Conservation (phyloP, 2,888 invertebrate genomes). For the Drosophila diplacantha region DNA sequence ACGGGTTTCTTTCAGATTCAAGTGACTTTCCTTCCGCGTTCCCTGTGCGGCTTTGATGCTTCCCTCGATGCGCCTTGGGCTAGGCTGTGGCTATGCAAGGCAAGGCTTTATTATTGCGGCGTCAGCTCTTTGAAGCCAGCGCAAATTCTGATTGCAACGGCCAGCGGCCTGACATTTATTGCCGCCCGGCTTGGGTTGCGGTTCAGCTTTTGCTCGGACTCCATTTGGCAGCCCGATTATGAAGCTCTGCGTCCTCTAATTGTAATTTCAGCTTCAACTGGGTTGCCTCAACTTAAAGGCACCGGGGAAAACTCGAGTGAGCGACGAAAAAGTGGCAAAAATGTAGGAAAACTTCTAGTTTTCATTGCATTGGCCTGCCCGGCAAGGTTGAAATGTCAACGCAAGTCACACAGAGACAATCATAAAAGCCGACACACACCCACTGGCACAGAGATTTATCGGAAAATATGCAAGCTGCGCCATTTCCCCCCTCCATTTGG, state of each 20-base stretch:
- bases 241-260: conserved; percentile 20
- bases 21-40: background rate
- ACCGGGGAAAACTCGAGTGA: background rate
- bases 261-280: conserved; percentile 18
- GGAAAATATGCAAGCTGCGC: conserved; percentile 26
- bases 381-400: conserved; percentile 43
- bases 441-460: conserved; percentile 26
- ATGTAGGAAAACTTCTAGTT: conserved; percentile 32
- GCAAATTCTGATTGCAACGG: conserved; percentile 35
- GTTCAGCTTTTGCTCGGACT: background rate
- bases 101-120: conserved; percentile 24
- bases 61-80: conserved; percentile 43
- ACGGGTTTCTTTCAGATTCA: background rate
- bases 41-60: conserved; percentile 23
- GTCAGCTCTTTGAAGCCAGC: conserved; percentile 49
- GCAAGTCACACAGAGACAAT: conserved; percentile 43
- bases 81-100: conserved; percentile 46
- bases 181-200: conserved; percentile 7
- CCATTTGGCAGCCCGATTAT: conserved; percentile 22
- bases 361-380: conserved; percentile 40
- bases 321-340: conserved; percentile 4
- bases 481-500: conserved; percentile 1
- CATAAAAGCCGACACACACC: conserved; percentile 16
- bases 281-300: conserved; percentile 17
- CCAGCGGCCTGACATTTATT: conserved; percentile 44